Evolutionary conservation across 1,140 invertebrate genomes (phyloP).

Genomic region (Stenopsyche tienmushanensis): DNA sequence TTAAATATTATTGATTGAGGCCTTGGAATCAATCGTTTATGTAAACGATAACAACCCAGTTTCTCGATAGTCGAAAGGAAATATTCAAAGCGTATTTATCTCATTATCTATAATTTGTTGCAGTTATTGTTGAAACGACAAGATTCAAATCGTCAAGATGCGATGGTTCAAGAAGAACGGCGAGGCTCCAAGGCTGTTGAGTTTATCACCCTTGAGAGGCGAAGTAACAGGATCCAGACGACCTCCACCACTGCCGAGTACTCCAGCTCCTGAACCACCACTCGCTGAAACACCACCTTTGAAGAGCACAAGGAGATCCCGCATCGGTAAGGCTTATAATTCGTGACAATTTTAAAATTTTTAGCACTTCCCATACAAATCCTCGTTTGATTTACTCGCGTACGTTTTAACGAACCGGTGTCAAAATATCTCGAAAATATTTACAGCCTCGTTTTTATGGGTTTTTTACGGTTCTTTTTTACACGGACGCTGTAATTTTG

Average conservation of each 20-base stretch:
- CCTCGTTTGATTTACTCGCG: too few relatives aligned
- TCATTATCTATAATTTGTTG: background rate
- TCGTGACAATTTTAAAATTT: too few relatives aligned
- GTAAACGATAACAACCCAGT: too few relatives aligned
- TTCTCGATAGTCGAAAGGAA: too few relatives aligned
- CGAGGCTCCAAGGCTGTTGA: slow-evolving; percentile 67
- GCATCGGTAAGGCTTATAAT: slow-evolving; percentile 53
- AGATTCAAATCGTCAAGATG: slow-evolving; percentile 50
- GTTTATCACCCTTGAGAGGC: slow-evolving; percentile 63
- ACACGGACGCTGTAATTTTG: too few relatives aligned
- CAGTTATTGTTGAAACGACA: background rate
- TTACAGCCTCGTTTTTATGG: too few relatives aligned
- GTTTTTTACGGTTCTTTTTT: too few relatives aligned
- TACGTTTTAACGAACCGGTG: too few relatives aligned
- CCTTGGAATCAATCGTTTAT: too few relatives aligned
- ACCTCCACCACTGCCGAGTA: slow-evolving; percentile 33
- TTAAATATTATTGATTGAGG: too few relatives aligned
- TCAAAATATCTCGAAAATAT: too few relatives aligned
- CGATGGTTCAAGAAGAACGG: slow-evolving; percentile 69
- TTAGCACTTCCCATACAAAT: too few relatives aligned
- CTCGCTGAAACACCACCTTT: slow-evolving; percentile 43
- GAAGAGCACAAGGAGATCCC: slow-evolving; percentile 47
- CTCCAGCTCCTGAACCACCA: slow-evolving; percentile 44
- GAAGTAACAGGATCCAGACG: slow-evolving; percentile 43
- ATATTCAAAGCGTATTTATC: background rate